These are phyloP conservation scores for Hydropsyche tenuis DNA, from an alignment of 1,140 invertebrate genomes.

Conservation along the genomic window DNA sequence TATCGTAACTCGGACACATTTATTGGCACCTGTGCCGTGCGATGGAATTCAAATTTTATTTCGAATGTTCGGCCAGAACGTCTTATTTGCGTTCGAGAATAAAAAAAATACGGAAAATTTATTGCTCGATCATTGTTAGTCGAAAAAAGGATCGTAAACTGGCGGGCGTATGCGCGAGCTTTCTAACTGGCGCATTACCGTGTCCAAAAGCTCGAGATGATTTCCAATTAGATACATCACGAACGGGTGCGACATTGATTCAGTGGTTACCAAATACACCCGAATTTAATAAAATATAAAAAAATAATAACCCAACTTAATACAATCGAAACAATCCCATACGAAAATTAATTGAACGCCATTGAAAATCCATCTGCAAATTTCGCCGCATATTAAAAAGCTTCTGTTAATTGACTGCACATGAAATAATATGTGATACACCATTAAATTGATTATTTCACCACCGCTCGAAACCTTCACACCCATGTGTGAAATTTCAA, in stretches of 20 bases:
- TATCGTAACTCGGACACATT: constrained; percentile 14
- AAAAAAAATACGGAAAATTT: constrained; percentile 8
- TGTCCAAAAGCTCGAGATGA: constrained; percentile 46
- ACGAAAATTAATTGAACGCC: too few species aligned
- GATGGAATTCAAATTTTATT: constrained; percentile 25
- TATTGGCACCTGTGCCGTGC: constrained; percentile 13
- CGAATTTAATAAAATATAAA: too few species aligned
- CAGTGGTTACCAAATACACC: background rate
- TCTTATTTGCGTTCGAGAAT: background rate
- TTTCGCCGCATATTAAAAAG: background rate
- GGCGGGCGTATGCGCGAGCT: background rate
- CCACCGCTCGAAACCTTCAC: constrained; percentile 24
- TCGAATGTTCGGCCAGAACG: constrained; percentile 9
- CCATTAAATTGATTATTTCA: constrained; percentile 36
- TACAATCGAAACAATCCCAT: too few species aligned
- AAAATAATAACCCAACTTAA: too few species aligned
- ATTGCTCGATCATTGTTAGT: constrained; percentile 31
- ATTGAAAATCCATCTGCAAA: too few species aligned
- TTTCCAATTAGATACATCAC: constrained; percentile 46
- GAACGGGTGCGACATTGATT: constrained; percentile 30
- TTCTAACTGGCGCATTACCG: constrained; percentile 35
- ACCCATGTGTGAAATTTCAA: constrained; percentile 37
- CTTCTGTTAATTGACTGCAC: constrained; percentile 10
- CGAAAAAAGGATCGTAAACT: constrained; percentile 26
- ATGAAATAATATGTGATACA: constrained; percentile 22